Base-by-base conservation (phyloP, 2,113 vertebrate species). In the Astur gentilis region DNA sequence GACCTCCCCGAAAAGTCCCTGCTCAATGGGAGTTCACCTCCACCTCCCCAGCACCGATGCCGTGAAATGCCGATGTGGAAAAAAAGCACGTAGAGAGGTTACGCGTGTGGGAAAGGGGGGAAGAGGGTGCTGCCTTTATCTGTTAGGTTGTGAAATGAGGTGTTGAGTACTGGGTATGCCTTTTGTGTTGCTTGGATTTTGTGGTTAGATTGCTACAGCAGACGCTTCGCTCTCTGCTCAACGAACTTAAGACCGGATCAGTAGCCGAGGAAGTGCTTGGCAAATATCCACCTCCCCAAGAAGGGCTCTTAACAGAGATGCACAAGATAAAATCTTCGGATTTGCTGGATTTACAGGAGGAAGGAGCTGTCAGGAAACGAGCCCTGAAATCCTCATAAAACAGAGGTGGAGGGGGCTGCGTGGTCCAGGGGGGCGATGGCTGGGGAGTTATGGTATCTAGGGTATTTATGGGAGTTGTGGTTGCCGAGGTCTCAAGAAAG, bases 21-120 rank as follows among this genome's bases (percentile, higher is more conserved):
- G 57, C 72, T 83, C 0, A 1, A 2, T 0, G 1, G 54, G 40
- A 14, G 12, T 49, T 88, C 23, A 6, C 26, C 38, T 83, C 23
- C 26, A 42, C 64, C 22, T 70, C 15, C 31, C 11, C 34, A 11
- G 77, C 25, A 54, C 16, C 7, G 2, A 13, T 11, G 29, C 36
- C 0, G 0, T n/a, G 50, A 65, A 71, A 60, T 49, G 27, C 23
- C 0, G 0, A 22, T 23, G 31, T 15, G 16, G 57, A 34, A 29
- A 12, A 75, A 75, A 36, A 66, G 5, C 58, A 25, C 0, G 1
- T 12, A 6, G 45, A 54, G 58, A 57, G 44, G 44, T 73, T 75
- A 42, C 7, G 2, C 0, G 0, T 11, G 36, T 65, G 50, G 72
- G 50, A 73, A 55, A 34, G 31, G 26, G 31, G 34, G 15, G 18